These are phyloP conservation scores for Protodeltote pygarga DNA, from an alignment of 2,888 invertebrate genomes.

Conservation along the genomic window DNA sequence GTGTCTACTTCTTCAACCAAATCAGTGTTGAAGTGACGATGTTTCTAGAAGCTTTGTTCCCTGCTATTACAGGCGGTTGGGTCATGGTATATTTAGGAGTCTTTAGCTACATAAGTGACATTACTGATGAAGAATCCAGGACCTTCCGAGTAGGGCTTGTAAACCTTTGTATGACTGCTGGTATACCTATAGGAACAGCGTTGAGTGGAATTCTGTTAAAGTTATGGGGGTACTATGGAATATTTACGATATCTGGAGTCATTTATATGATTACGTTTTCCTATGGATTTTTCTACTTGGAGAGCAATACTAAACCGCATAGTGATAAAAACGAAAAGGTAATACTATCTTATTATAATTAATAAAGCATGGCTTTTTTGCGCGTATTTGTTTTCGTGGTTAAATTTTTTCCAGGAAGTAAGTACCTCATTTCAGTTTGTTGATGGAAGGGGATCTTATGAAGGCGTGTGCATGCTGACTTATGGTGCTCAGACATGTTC, in stretches of 20 bases:
- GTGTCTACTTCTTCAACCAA: conserved; percentile 84
- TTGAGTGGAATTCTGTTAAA: conserved; percentile 83
- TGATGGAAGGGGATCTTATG: too few relatives aligned
- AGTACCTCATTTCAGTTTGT: too few relatives aligned
- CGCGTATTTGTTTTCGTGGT: too few relatives aligned
- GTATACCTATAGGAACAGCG: conserved; percentile 86
- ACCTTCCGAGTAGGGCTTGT: conserved; percentile 88
- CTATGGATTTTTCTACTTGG: conserved; percentile 70
- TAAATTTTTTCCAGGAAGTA: too few relatives aligned
- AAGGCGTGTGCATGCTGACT: too few relatives aligned
- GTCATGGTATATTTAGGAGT: conserved; percentile 86
- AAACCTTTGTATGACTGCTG: conserved; percentile 87
- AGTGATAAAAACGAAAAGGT: conserved; percentile 62
- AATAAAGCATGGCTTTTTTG: too few relatives aligned
- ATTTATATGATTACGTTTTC: conserved; percentile 75
- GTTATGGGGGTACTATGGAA: conserved; percentile 75
- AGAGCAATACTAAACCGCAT: conserved; percentile 69
- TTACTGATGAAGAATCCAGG: conserved; percentile 83
- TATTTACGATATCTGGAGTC: conserved; percentile 68
- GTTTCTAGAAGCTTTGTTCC: conserved; percentile 84
- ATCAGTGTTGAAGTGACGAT: conserved; percentile 85
- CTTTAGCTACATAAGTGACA: conserved; percentile 88
- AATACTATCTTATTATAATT: too few relatives aligned
- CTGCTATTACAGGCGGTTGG: conserved; percentile 85
- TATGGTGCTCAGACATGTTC: too few relatives aligned